Conservation (phyloP, 2,888 invertebrate species). For the Mayetiola destructor region DNA sequence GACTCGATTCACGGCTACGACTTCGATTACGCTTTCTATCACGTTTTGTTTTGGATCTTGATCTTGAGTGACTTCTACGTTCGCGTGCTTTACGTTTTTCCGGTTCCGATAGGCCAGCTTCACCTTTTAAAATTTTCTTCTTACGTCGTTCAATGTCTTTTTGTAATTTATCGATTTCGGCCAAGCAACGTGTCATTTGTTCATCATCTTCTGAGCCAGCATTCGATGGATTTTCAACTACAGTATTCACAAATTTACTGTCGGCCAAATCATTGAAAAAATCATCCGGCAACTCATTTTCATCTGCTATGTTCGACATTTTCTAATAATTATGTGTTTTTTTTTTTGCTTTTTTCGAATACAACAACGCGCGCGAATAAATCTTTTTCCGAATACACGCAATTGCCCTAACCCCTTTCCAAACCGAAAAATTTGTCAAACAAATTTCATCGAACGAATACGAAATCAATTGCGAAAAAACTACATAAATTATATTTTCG, state of each 20-base stretch:
- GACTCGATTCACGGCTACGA: neutral
- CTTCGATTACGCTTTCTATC: neutral
- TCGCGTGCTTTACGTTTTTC: neutral
- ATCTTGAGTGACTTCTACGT: neutral
- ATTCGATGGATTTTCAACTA: slow-evolving; percentile 13
- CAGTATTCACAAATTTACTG: slow-evolving; percentile 12
- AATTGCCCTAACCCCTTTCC: too few relatives aligned
- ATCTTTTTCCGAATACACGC: too few relatives aligned
- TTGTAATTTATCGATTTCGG: slow-evolving; percentile 7
- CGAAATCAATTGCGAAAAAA: too few relatives aligned
- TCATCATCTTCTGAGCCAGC: neutral
- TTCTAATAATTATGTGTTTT: too few relatives aligned
- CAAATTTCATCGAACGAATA: too few relatives aligned
- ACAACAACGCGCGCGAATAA: too few relatives aligned
- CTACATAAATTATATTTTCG: too few relatives aligned
- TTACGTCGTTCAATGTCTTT: slow-evolving; percentile 10
- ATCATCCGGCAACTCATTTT: slow-evolving; percentile 15
- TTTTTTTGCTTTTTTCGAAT: too few relatives aligned
- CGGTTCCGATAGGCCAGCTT: neutral
- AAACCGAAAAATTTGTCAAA: too few relatives aligned
- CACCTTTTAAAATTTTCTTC: slow-evolving; percentile 3
- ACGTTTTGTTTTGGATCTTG: neutral
- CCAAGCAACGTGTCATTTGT: neutral
- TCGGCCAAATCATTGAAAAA: slow-evolving; percentile 16
- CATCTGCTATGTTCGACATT: too few relatives aligned